Evolutionary conservation across 2,113 vertebrate genomes (phyloP).

Genomic region (Mesitornis unicolor): DNA sequence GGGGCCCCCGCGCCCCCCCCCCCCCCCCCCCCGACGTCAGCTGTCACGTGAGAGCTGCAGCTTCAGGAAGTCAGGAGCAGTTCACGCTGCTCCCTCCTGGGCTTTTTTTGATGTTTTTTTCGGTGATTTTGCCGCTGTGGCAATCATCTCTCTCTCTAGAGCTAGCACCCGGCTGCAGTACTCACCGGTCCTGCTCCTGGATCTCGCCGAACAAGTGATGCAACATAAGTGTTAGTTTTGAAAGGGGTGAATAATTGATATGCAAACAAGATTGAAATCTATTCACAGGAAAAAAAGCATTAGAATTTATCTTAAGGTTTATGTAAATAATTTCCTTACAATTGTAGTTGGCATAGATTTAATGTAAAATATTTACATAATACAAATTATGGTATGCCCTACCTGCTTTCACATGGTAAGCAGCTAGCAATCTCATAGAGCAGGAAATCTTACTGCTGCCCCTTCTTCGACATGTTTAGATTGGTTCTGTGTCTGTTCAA

Average conservation of each 20-base stretch:
- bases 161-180: no score
- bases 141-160: no score
- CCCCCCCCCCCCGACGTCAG: no score
- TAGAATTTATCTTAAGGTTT: not conserved
- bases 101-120: no score
- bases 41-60: no score
- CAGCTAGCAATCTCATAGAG: not conserved
- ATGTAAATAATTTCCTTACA: not conserved
- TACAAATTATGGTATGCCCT: not conserved
- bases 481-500: not conserved
- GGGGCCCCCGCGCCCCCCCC: no score
- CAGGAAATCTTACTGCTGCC: not conserved
- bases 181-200: no score
- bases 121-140: no score
- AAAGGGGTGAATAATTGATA: not conserved
- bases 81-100: no score
- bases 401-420: not conserved
- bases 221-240: not conserved
- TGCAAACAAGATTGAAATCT: not conserved
- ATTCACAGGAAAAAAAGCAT: not conserved
- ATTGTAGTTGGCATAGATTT: not conserved
- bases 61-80: no score
- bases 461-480: not conserved
- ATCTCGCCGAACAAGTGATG: no score
- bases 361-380: not conserved